phyloP scores from a whole-genome alignment of 2,888 invertebrate species.

The Lochmaea capreae region DNA sequence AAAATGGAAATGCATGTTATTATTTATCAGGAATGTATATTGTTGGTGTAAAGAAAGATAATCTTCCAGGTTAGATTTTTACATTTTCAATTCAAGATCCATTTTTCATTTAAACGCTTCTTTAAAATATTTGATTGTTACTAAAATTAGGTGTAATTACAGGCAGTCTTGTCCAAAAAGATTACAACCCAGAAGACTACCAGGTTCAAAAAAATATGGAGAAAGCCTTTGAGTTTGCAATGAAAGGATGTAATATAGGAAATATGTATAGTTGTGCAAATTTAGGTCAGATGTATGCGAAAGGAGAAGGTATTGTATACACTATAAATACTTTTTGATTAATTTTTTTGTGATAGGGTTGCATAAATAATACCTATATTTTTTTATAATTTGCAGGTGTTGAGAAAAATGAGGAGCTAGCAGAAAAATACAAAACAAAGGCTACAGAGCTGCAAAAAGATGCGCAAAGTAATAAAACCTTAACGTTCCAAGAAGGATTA shows the following conservation, averaged over 20 bases:
- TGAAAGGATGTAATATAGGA: constrained; percentile 84
- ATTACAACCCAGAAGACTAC: constrained; percentile 46
- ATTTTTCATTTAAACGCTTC: no score
- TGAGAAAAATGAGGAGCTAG: constrained; percentile 76
- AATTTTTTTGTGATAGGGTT: no score
- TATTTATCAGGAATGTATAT: constrained; percentile 84
- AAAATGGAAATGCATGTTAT: constrained; percentile 73
- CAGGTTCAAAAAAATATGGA: constrained; percentile 74
- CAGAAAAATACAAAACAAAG: constrained; percentile 78
- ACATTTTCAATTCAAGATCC: constrained; percentile 47
- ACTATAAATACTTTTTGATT: no score
- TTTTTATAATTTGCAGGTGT: constrained; percentile 63
- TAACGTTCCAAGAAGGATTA: constrained; percentile 68
- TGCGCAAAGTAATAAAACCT: constrained; percentile 64
- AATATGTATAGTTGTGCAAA: constrained; percentile 92
- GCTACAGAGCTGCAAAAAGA: constrained; percentile 80
- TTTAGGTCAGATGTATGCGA: constrained; percentile 86
- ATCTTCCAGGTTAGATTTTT: constrained; percentile 32
- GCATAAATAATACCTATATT: neutral
- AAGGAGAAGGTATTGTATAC: constrained; percentile 77
- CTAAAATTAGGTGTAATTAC: neutral
- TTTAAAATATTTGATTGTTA: no score
- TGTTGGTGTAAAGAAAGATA: constrained; percentile 73
- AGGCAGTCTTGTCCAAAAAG: constrained; percentile 15
- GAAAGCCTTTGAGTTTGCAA: constrained; percentile 82